These are phyloP conservation scores for Lamproptera curius DNA, from an alignment of 2,888 invertebrate genomes.

Conservation along the genomic window DNA sequence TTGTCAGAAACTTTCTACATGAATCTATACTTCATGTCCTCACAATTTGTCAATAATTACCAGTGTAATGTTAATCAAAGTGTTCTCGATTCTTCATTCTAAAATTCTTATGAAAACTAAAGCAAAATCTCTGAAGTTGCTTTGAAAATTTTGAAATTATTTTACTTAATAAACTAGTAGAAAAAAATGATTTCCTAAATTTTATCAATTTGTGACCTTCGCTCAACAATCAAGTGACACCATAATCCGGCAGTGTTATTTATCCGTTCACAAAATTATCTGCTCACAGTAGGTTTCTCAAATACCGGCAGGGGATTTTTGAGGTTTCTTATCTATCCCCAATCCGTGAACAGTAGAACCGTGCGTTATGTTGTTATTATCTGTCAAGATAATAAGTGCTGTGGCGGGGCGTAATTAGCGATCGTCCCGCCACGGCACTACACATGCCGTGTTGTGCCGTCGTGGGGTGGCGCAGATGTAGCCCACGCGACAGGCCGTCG, in stretches of 20 bases:
- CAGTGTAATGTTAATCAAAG: conserved; percentile 19
- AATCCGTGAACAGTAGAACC: background rate
- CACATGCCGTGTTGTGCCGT: conserved; percentile 53
- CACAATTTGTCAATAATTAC: conserved; percentile 23
- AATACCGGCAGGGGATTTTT: too few species aligned
- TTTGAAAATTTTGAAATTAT: too few species aligned
- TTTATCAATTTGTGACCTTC: too few species aligned
- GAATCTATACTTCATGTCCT: conserved; percentile 1
- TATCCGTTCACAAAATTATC: too few species aligned
- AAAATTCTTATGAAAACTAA: background rate
- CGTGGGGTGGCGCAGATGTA: conserved; percentile 71
- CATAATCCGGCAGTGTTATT: too few species aligned
- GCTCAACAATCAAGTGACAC: too few species aligned
- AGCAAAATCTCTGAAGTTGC: too few species aligned
- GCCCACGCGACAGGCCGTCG: conserved; percentile 58
- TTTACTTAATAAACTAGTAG: too few species aligned
- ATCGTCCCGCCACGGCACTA: conserved; percentile 57
- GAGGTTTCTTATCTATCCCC: too few species aligned
- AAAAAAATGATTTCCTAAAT: too few species aligned
- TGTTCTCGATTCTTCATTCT: background rate
- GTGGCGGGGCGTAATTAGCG: conserved; percentile 5
- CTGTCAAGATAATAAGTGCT: conserved; percentile 1
- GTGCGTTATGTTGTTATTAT: conserved; percentile 1
- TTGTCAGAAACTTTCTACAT: background rate
- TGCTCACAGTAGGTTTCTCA: too few species aligned